These are phyloP conservation scores for Paedocypris micromegethes DNA, from an alignment of 2,797 vertebrate species.

Conservation along the genomic window DNA sequence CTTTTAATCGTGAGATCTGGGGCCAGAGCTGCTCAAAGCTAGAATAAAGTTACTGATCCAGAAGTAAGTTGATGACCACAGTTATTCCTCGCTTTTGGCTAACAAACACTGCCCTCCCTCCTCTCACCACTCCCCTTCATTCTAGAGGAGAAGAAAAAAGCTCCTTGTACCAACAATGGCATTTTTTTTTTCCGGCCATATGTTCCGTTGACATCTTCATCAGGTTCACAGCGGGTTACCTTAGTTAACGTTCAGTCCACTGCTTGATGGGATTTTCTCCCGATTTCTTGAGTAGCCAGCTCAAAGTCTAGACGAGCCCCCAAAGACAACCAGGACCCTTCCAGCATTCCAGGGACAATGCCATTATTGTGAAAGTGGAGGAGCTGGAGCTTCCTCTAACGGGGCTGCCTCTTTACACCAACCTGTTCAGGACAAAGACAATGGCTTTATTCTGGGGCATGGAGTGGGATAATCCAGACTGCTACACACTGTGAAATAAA, in stretches of 20 bases:
- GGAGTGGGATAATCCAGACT: slow-evolving; percentile 80
- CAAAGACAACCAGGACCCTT: slow-evolving; percentile 67
- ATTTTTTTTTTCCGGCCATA: slow-evolving; percentile 80
- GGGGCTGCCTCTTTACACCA: slow-evolving; percentile 69
- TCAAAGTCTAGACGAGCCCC: slow-evolving; percentile 82
- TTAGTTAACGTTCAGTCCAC: slow-evolving; percentile 97
- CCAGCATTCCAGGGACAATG: slow-evolving; percentile 78
- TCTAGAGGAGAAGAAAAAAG: slow-evolving; percentile 58
- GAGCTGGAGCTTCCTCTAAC: slow-evolving; percentile 86
- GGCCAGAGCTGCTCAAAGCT: slow-evolving; percentile 67
- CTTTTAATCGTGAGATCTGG: slow-evolving; percentile 74
- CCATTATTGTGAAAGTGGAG: slow-evolving; percentile 82
- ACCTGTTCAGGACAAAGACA: slow-evolving; percentile 78
- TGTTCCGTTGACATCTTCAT: slow-evolving; percentile 97
- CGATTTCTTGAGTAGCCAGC: slow-evolving; percentile 73
- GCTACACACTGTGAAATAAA: slow-evolving; percentile 81
- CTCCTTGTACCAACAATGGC: slow-evolving; percentile 85
- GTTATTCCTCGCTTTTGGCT: slow-evolving; percentile 80
- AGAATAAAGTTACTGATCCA: slow-evolving; percentile 83
- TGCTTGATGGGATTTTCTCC: slow-evolving; percentile 97
- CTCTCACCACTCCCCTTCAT: slow-evolving; percentile 55
- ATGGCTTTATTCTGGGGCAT: slow-evolving; percentile 81
- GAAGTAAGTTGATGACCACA: slow-evolving; percentile 81
- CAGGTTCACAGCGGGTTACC: slow-evolving; percentile 95
- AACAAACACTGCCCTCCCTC: slow-evolving; percentile 61